Evolutionary conservation across 2,888 invertebrate species (phyloP).

Genomic region (Fragum fragum): DNA sequence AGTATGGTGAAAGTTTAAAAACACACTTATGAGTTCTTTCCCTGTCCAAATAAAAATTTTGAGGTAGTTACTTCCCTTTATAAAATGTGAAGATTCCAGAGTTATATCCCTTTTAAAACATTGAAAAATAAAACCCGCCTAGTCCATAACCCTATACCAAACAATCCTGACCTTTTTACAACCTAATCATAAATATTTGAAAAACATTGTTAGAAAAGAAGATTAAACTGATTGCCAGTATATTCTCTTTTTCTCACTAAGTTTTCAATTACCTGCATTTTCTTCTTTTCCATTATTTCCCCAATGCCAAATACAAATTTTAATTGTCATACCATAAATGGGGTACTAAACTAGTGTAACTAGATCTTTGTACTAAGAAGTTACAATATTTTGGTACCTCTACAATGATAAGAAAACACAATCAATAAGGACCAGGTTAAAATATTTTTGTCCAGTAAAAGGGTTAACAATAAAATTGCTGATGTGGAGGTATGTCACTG

Average conservation of each 20-base stretch:
- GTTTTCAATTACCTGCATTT: background rate
- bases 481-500: conserved; percentile 13
- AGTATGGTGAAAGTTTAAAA: conserved; percentile 13
- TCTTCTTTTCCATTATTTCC: too few species aligned
- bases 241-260: background rate
- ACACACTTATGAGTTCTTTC: conserved; percentile 40
- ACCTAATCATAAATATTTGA: background rate
- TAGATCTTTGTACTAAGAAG: too few species aligned
- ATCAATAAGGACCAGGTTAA: too few species aligned
- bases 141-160: conserved; percentile 1
- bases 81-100: conserved; percentile 47
- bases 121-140: conserved; percentile 16
- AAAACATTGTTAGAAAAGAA: background rate
- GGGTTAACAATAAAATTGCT: conserved; percentile 14
- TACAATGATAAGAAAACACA: too few species aligned
- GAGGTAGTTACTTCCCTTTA: conserved; percentile 51
- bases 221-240: background rate
- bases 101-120: conserved; percentile 37
- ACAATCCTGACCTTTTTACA: background rate
- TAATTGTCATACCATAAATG: background rate
- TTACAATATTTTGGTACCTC: too few species aligned
- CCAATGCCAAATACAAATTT: background rate
- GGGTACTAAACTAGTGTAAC: too few species aligned
- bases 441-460: background rate
- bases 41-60: conserved; percentile 41